Evolutionary conservation across 2,888 invertebrate genomes (phyloP), one percentile per base, ranked within the genome.

Genomic region (Folsomia manolachei): DNA sequence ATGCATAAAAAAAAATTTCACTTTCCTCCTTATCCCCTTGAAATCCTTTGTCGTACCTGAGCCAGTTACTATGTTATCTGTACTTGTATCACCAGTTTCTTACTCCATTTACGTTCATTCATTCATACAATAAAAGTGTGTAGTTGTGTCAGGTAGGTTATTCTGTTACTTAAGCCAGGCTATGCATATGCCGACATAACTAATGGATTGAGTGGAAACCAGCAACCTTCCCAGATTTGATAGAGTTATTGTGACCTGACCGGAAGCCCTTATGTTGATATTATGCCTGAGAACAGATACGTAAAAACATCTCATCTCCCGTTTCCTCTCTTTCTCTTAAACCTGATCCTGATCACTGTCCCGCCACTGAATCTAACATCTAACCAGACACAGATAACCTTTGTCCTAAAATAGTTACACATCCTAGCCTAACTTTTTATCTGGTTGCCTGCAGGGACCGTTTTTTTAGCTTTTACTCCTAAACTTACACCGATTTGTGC

Each of bases 91-190:
- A 18, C 14, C 52, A 52, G 14, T 52, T 66, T 56, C 24, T 66
- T 66, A 52, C 52, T 53, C 67, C 39, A 39, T 26, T 66, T 39
- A 23, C 24, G 21, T 63, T 61, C 60, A 39, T 66, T 61, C 66
- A 66, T 66, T 52, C 66, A 52, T 21, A 14, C 14, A 39, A 39
- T 4, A 39, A 14, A 14, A 39, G 39, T 39, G 39, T 9, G 14
- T 4, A 39, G 39, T 39, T 39, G 39, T 39, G 39, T 39, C 39
- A 39, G 39, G 26, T 72, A 4, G 39, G 39, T 39, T 39, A 9
- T 4, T 14, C 39, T 39, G 39, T 9, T 9, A 39, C 7, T 39
- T 39, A 39, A n/a, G n/a, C n/a, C n/a, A n/a, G n/a, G n/a, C n/a
- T n/a, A n/a, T n/a, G n/a, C 39, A 39, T 14, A 14, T 39, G 7